phyloP scores from a whole-genome alignment of 2,113 vertebrate species.

The Haemorhous mexicanus region DNA sequence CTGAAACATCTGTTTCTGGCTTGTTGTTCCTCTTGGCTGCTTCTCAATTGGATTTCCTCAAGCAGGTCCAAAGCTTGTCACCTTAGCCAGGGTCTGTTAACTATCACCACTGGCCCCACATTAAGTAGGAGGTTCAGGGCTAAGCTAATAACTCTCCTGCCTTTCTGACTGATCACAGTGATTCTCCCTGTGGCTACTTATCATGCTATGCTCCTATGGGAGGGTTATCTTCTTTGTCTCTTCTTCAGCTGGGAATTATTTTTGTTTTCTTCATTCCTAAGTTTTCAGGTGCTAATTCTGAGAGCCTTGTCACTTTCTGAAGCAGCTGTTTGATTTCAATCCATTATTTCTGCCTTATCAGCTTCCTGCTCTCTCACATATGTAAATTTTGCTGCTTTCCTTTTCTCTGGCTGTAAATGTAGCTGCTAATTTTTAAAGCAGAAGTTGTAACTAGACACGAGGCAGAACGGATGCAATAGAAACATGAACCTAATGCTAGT shows the following conservation, averaged over 20 bases:
- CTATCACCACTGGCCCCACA: slow-evolving; percentile 92
- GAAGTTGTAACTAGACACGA: not conserved
- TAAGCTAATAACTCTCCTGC: slow-evolving; percentile 99
- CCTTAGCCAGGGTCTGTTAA: slow-evolving; percentile 97
- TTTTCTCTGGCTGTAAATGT: not conserved
- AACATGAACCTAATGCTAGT: not conserved
- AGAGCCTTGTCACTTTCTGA: not conserved
- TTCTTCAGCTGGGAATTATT: slow-evolving; percentile 32
- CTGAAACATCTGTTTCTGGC: slow-evolving; percentile 95
- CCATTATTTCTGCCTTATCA: not conserved
- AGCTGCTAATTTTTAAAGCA: not conserved
- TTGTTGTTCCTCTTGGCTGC: slow-evolving; percentile 98
- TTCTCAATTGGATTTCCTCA: slow-evolving; percentile 99
- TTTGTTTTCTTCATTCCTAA: slow-evolving; percentile 13
- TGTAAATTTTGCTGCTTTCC: not conserved
- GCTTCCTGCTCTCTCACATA: not conserved
- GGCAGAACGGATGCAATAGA: not conserved
- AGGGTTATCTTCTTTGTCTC: slow-evolving; percentile 68
- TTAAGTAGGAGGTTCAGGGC: slow-evolving; percentile 99
- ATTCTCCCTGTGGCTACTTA: slow-evolving; percentile 69
- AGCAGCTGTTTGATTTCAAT: not conserved
- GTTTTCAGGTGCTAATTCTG: not conserved
- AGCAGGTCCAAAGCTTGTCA: slow-evolving; percentile 98
- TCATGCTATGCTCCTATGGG: slow-evolving; percentile 71
- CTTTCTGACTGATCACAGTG: slow-evolving; percentile 88